These are phyloP conservation scores for Mormyrus proboscirostris DNA, from an alignment of 2,797 vertebrate species.

Conservation along the genomic window DNA sequence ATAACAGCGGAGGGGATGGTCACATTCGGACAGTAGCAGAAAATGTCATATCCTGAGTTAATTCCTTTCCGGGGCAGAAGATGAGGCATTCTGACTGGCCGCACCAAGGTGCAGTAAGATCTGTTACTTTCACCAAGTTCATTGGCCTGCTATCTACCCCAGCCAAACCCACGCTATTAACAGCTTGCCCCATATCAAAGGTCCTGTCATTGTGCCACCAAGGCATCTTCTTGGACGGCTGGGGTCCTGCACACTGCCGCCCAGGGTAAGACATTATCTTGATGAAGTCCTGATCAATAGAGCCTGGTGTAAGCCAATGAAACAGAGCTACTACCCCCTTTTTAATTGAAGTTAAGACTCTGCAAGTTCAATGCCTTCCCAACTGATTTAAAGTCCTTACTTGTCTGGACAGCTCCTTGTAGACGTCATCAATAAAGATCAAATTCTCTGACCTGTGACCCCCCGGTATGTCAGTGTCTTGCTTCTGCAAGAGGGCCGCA, in stretches of 20 bases:
- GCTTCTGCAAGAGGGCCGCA: slow-evolving; percentile 23
- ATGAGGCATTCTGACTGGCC: not conserved
- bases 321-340: slow-evolving; percentile 50
- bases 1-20: not conserved
- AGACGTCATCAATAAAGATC: slow-evolving; percentile 41
- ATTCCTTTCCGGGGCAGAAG: not conserved
- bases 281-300: slow-evolving; percentile 55
- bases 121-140: not conserved
- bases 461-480: slow-evolving; percentile 52
- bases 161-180: slow-evolving; percentile 28
- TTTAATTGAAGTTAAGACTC: slow-evolving; percentile 57
- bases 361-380: slow-evolving; percentile 46
- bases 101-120: not conserved
- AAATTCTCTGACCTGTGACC: slow-evolving; percentile 48
- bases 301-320: slow-evolving; percentile 47
- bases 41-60: not conserved
- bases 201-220: slow-evolving; percentile 21
- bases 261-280: slow-evolving; percentile 57
- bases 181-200: slow-evolving; percentile 14
- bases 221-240: not conserved
- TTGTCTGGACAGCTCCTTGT: slow-evolving; percentile 42
- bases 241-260: not conserved
- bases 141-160: not conserved
- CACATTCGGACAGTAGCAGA: not conserved
- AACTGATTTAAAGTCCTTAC: slow-evolving; percentile 45